Conservation (phyloP, 2,113 vertebrate species). For the Lagopus leucura region DNA sequence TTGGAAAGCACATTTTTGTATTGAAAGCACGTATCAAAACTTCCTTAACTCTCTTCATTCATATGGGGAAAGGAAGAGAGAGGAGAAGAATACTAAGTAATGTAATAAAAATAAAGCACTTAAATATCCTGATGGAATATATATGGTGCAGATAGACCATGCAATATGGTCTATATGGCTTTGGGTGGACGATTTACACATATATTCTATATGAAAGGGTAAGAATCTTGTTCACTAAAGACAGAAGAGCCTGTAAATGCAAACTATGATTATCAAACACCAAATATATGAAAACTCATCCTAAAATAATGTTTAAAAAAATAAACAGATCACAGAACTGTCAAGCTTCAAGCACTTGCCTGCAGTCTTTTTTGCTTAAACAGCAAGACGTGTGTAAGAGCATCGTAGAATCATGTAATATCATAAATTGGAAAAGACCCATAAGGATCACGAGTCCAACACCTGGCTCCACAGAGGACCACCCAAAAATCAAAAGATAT, state of each 20-base stretch:
- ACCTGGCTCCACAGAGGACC: neutral
- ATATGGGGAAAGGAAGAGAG: neutral
- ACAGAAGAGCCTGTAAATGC: neutral
- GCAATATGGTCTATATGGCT: neutral
- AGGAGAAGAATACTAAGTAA: neutral
- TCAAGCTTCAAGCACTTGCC: neutral
- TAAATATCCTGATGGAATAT: neutral
- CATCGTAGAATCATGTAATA: neutral
- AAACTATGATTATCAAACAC: neutral
- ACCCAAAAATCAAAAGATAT: neutral
- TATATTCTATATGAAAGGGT: too few relatives aligned
- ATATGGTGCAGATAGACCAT: neutral
- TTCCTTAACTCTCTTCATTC: neutral
- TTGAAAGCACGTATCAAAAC: neutral
- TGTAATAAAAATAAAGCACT: neutral
- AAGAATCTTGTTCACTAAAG: neutral
- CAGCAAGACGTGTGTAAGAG: accelerated
- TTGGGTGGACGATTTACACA: neutral
- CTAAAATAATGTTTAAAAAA: neutral
- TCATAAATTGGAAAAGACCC: neutral
- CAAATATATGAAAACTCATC: neutral
- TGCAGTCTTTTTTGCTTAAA: neutral
- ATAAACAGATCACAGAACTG: neutral
- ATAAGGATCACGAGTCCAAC: neutral
- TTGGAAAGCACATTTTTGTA: neutral